These are phyloP conservation scores for Dufourea novaeangliae DNA, from an alignment of 1,140 invertebrate genomes.

Conservation along the genomic window DNA sequence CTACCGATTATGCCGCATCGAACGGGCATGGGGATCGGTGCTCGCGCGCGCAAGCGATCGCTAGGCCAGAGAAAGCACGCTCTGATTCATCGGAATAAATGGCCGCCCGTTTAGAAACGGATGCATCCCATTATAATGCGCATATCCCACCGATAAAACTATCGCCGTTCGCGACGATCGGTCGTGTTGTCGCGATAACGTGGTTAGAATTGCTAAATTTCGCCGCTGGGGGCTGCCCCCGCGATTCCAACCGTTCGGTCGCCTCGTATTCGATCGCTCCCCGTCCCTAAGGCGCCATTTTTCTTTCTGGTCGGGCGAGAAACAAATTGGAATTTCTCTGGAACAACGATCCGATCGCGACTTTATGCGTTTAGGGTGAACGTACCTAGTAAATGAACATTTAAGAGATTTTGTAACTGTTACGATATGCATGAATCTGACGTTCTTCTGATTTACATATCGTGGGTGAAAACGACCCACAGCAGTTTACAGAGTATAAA, in stretches of 20 bases:
- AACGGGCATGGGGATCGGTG: conserved; percentile 25
- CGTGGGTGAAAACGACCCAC: too few species aligned
- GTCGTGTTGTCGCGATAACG: conserved; percentile 43
- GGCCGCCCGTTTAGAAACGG: conserved; percentile 29
- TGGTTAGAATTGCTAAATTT: conserved; percentile 49
- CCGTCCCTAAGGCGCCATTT: neutral
- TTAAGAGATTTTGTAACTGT: too few species aligned
- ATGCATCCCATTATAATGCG: conserved; percentile 38
- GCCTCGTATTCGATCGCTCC: too few species aligned
- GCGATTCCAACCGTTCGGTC: neutral
- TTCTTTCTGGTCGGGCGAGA: neutral
- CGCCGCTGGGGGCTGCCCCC: too few species aligned
- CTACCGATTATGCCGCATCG: conserved; percentile 41
- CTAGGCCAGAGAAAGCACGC: conserved; percentile 46
- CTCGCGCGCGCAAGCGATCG: conserved; percentile 28
- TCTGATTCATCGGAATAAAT: conserved; percentile 50
- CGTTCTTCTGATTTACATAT: too few species aligned
- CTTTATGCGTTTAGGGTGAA: too few species aligned
- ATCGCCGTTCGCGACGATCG: conserved; percentile 30
- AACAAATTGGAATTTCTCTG: too few species aligned
- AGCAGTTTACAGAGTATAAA: too few species aligned
- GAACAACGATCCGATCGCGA: too few species aligned
- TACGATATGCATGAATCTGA: too few species aligned
- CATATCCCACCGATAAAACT: conserved; percentile 40
- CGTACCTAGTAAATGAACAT: too few species aligned